Percentiles rank a stretch among this genome's conserved stretches.
These are phyloP conservation scores for Pipistrellus nathusii DNA, from an alignment of 2,797 vertebrate species.

Conservation along the genomic window DNA sequence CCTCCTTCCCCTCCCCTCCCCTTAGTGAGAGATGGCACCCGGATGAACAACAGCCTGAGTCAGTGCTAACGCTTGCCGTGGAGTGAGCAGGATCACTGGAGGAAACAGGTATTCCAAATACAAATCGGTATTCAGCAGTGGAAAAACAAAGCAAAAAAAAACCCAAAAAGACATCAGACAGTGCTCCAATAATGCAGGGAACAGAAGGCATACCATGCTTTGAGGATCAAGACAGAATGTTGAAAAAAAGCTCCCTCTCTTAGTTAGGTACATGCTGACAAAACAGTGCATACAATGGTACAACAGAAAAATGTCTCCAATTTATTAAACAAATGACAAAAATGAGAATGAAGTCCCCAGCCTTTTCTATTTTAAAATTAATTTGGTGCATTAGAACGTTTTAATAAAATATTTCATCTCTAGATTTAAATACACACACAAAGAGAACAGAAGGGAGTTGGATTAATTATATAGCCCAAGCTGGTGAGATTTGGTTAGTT, in stretches of 20 bases:
- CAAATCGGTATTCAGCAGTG: slow-evolving; percentile 85
- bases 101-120: slow-evolving; percentile 84
- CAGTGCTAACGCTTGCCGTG: not conserved
- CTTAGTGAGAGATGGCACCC: not conserved
- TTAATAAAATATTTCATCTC: slow-evolving; percentile 74
- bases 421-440: slow-evolving; percentile 78
- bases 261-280: slow-evolving; percentile 90
- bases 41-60: not conserved
- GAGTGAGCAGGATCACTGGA: slow-evolving; percentile 88
- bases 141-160: slow-evolving; percentile 77
- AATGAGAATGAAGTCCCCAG: slow-evolving; percentile 91
- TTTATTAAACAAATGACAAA: slow-evolving; percentile 92
- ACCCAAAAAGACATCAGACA: slow-evolving; percentile 87
- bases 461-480: slow-evolving; percentile 81
- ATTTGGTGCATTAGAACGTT: slow-evolving; percentile 69
- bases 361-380: slow-evolving; percentile 83
- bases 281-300: slow-evolving; percentile 88
- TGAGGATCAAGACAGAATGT: slow-evolving; percentile 86
- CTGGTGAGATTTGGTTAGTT: slow-evolving; percentile 83
- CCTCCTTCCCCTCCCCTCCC: not conserved
- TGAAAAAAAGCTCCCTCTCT: slow-evolving; percentile 81
- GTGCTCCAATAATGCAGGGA: slow-evolving; percentile 86
- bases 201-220: slow-evolving; percentile 91
- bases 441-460: slow-evolving; percentile 77
- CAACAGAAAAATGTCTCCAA: slow-evolving; percentile 85